phyloP scores from a whole-genome alignment of 2,888 invertebrate species.

The Argyresthia goedartella region DNA sequence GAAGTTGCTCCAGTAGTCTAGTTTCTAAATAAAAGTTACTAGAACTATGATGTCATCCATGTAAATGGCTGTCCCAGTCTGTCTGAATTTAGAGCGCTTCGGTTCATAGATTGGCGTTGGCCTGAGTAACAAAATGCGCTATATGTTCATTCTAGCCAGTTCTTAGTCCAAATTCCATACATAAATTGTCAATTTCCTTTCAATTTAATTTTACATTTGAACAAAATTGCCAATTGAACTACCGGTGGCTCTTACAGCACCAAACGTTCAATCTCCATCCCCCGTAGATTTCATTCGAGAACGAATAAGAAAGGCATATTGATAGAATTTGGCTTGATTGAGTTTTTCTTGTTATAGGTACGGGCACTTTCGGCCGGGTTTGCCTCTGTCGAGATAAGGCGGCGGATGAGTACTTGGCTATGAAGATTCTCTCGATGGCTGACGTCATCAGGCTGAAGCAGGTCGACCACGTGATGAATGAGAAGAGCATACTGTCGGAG shows the following conservation, averaged over 20 bases:
- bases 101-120: no score
- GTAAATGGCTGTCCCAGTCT: no score
- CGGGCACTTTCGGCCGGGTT: slow-evolving; percentile 97
- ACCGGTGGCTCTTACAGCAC: neutral
- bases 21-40: no score
- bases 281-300: neutral
- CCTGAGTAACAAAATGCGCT: no score
- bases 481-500: slow-evolving; percentile 92
- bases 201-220: no score
- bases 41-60: no score
- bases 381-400: slow-evolving; percentile 89
- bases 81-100: no score
- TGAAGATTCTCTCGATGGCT: slow-evolving; percentile 94
- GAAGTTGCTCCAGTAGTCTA: no score
- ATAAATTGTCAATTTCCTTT: no score
- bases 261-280: neutral
- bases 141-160: no score
- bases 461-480: slow-evolving; percentile 97
- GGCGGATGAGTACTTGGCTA: slow-evolving; percentile 86
- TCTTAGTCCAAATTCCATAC: no score
- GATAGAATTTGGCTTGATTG: neutral
- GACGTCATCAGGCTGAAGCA: slow-evolving; percentile 96
- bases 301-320: neutral
- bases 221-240: neutral
- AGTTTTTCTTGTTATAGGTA: slow-evolving; percentile 71